Evolutionary conservation across 2,113 vertebrate species (phyloP), one percentile per base, ranked within the genome.

Genomic region (Tauraco erythrolophus): DNA sequence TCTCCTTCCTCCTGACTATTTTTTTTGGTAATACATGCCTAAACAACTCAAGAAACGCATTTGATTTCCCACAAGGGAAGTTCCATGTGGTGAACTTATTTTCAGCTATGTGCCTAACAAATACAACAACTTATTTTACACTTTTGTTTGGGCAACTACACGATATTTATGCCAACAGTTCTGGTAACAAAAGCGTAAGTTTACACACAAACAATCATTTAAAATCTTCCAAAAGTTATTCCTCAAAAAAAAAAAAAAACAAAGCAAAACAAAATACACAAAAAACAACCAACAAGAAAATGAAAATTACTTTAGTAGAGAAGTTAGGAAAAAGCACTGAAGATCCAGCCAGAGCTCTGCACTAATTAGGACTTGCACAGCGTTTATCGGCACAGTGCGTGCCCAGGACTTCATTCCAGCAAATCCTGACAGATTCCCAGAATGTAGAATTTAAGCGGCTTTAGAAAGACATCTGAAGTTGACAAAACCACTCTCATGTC

Each of bases 41-140:
- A 94, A 91, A 39, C 53, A 91, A 72, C 50, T 94, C 69, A 84
- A 94, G 64, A 81, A 84, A 86, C 79, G 28, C 45, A 33, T 87
- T 46, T 57, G 12, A 89, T 72, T 84, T 87, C 86, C 74, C 94
- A 89, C 72, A 89, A 57, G 85, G 83, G 72, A 94, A 89, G 69
- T n/a, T 94, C 35, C 89, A 91, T 71, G 86, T 48, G 65, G 89
- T 69, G 89, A 94, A 69, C 53, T 86, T 93, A 60, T 81, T 96
- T 92, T 95, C 92, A 94, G 84, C 80, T 94, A 72, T 37, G 37
- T 57, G 54, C 22, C 77, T 84, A 56, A 84, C 53, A 87, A 92
- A 94, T 75, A 75, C 17, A 84, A 84, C 60, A 82, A 68, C 27
- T 89, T 41, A 69, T 72, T 89, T 92, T 65, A 88, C 13, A 41